These are phyloP conservation scores for Armadillidium nasatum DNA, from an alignment of 1,140 invertebrate species.

Conservation along the genomic window DNA sequence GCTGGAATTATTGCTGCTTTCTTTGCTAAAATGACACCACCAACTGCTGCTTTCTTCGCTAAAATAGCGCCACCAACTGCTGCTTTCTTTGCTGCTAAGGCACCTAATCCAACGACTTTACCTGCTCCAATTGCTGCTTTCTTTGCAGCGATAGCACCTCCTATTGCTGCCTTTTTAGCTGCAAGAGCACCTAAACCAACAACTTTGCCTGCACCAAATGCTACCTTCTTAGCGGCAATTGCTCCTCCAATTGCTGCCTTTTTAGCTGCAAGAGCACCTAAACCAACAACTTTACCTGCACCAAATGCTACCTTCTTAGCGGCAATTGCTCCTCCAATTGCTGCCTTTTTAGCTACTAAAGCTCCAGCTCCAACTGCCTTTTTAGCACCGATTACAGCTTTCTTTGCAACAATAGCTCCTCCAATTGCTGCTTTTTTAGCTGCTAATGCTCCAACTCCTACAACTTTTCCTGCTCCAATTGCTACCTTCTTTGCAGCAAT, in stretches of 20 bases:
- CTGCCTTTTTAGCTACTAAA: neutral
- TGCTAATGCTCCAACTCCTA: too few species aligned
- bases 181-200: neutral
- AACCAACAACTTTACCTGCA: too few species aligned
- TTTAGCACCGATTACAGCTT: too few species aligned
- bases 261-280: too few species aligned
- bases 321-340: neutral
- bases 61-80: neutral
- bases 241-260: too few species aligned
- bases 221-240: too few species aligned
- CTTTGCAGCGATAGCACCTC: neutral
- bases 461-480: neutral
- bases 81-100: neutral
- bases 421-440: too few species aligned
- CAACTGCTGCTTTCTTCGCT: neutral
- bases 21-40: neutral
- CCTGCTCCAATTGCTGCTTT: neutral
- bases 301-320: neutral
- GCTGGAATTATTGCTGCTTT: neutral
- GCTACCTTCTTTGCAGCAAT: neutral
- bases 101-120: neutral
- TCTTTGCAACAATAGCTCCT: too few species aligned
- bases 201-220: too few species aligned
- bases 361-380: neutral
- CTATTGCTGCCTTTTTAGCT: neutral